Base-by-base conservation (phyloP, 2,797 vertebrate species). In the Propithecus deckenii region DNA sequence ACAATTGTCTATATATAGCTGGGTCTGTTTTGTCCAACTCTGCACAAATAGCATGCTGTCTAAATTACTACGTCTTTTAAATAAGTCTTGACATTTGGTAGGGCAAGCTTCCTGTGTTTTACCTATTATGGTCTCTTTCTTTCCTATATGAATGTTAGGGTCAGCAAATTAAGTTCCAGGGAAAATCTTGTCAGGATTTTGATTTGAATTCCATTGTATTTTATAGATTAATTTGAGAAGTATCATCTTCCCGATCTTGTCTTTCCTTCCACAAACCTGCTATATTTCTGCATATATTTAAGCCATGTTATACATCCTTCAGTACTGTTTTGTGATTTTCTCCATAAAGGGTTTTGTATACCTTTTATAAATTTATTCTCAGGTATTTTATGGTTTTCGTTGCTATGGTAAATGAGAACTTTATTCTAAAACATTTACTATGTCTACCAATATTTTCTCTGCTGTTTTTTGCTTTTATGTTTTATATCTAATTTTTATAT, bases 351-450 rank as follows among this genome's bases (percentile, higher is more conserved):
- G 57, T 65, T 96, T 87, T 92, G 46, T 48, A 83, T 35, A 50
- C 46, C 43, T 91, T 32, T 14, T 55, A 20, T 81, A 67, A 86
- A 95, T 83, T 55, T 65, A 81, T 79, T 91, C 32, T 65, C 87
- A 89, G 55, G 13, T 91, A 86, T 78, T 81, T 41, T 93, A 9
- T 61, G 84, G 28, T 22, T 93, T 65, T 41, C 88, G 85, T 95
- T 91, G 79, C 41, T 72, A 25, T 78, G 93, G 84, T 76, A 93
- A 87, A 76, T 48, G 32, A 93, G 48, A 95, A 83, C 22, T 41
- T 65, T 41, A 59, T 75, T 94, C 13, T 20, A 78, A 91, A 94
- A 61, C 12, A 67, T 67, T 95, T 91, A 78, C 67, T 88, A 17
- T 61, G 63, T 48, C 72, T 75, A 46, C 46, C 57, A 74, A 86